Conservation (phyloP, 2,888 invertebrate genomes). For the Brachycybe producta region DNA sequence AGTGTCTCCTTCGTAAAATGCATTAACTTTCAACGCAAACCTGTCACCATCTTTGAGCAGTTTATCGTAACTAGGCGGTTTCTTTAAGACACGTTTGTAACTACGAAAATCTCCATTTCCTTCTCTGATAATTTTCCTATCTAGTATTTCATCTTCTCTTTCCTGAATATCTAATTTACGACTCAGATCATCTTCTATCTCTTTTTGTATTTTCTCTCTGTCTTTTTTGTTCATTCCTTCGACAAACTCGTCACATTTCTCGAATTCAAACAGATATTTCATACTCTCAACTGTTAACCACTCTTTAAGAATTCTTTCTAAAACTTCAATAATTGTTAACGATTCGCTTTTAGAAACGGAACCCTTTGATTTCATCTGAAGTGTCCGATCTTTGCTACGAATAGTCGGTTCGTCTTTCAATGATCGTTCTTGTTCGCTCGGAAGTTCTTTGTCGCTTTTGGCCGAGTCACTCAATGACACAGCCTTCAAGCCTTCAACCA, state of each 20-base stretch:
- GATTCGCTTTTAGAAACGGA: too few species aligned
- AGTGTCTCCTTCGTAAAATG: constrained; percentile 8
- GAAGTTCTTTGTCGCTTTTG: neutral
- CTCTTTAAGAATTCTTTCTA: constrained; percentile 1
- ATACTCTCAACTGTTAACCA: constrained; percentile 6
- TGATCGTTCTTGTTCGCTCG: neutral
- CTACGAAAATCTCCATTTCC: neutral
- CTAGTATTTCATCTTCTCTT: constrained; percentile 16
- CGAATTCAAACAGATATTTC: constrained; percentile 6
- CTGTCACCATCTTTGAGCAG: neutral
- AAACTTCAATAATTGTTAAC: neutral
- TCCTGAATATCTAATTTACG: constrained; percentile 1
- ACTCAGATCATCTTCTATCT: neutral
- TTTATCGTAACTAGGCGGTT: neutral
- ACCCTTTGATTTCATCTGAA: neutral
- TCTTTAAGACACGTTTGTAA: neutral
- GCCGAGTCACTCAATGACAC: too few species aligned
- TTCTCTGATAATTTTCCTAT: constrained; percentile 19
- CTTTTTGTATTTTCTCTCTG: neutral
- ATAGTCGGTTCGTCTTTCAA: neutral
- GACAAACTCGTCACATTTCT: neutral
- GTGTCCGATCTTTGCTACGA: neutral
- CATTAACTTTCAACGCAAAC: constrained; percentile 1
- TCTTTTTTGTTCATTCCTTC: neutral
- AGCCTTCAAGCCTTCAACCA: neutral